Evolutionary conservation across 1,140 invertebrate species (phyloP), one percentile per base, ranked within the genome.

Genomic region (Ganaspis sp.): DNA sequence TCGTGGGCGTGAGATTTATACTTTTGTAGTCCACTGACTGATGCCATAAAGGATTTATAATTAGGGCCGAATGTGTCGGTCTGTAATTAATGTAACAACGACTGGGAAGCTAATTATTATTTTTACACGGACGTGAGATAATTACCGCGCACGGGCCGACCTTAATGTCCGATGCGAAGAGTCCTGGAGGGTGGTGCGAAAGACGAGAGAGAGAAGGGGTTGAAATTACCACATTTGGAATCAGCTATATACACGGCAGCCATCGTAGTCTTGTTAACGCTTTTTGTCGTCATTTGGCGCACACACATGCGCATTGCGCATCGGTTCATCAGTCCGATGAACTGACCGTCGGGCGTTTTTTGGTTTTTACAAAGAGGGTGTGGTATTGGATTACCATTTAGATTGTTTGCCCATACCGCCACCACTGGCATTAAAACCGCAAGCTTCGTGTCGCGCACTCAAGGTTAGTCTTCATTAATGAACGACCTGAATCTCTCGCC

Each of bases 331-430:
- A 15, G 54, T 26, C 45, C 23, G 54, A 29, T 26, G 23, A 64
- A 64, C 54, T 64, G 54, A 64, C 21, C 54, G 54, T 64, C 54
- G 54, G 54, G 12, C 3, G 54, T 64, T 64, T 45, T 64, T 64
- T 64, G 23, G 23, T 86, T 90, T 90, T 88, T 86, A 81, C 81
- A 26, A 81, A 79, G 85, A 81, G 85, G 88, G 89, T 87, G 88
- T 90, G 89, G 89, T 88, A 74, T 85, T 77, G 86, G 80, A 91
- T 91, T 91, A 91, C 86, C 90, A 91, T 91, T 91, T 91, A 91
- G 83, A 91, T 91, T 91, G 87, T 87, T 79, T 70, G 45, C 29
- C 42, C 53, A 23, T 70, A 21, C 45, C 45, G 58, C 58, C 58
- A 29, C 17, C 19, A n/a, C 45, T 17, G 23, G 23, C 58, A 64